Conservation (phyloP, 1,140 invertebrate genomes). For the Amphibalanus amphitrite region DNA sequence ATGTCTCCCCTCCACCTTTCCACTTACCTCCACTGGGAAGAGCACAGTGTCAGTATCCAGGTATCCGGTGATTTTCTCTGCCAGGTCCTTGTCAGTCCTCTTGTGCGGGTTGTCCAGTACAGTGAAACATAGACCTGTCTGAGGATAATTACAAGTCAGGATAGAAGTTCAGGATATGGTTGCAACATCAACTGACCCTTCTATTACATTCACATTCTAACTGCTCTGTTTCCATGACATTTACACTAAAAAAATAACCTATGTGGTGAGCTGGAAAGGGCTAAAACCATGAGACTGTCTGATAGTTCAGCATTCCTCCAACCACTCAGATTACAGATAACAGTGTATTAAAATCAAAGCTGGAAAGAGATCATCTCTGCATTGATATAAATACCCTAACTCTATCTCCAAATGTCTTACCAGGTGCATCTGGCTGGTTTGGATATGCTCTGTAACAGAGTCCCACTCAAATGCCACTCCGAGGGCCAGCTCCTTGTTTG, state of each 20-base stretch:
- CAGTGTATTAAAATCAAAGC: too few relatives aligned
- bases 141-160: too few relatives aligned
- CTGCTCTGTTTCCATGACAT: too few relatives aligned
- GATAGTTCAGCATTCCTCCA: too few relatives aligned
- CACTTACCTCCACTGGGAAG: neutral
- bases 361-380: too few relatives aligned
- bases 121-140: conserved; percentile 6
- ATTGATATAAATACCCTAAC: too few relatives aligned
- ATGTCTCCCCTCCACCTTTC: too few relatives aligned
- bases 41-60: neutral
- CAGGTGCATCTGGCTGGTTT: conserved; percentile 69
- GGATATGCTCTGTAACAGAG: conserved; percentile 54
- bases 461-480: conserved; percentile 85
- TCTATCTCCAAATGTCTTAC: neutral
- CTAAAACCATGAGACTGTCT: neutral
- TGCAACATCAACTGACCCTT: too few relatives aligned
- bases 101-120: neutral
- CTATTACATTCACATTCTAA: too few relatives aligned
- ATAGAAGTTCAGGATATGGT: too few relatives aligned
- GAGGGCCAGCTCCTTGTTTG: conserved; percentile 71
- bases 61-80: neutral
- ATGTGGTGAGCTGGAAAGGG: neutral
- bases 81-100: neutral
- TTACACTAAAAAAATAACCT: neutral
- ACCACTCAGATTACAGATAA: neutral